phyloP scores from a whole-genome alignment of 2,888 invertebrate genomes.

The Tridacna gigas region DNA sequence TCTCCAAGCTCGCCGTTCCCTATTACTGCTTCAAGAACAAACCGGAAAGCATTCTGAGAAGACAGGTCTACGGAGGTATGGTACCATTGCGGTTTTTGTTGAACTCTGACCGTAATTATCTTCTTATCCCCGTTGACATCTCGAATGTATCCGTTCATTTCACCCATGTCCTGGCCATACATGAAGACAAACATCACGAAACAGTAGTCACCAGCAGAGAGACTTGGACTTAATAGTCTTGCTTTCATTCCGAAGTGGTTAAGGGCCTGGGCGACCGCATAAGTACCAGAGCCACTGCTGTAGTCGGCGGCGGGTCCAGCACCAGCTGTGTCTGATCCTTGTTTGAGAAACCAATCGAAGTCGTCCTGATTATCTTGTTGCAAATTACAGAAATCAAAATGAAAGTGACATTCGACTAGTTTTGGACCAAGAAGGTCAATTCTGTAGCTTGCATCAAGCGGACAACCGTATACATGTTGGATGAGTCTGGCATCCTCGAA shows the following conservation, averaged over 20 bases:
- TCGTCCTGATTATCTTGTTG: constrained; percentile 56
- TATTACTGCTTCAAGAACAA: constrained; percentile 57
- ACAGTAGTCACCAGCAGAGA: constrained; percentile 61
- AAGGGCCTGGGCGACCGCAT: constrained; percentile 54
- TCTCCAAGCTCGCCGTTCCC: constrained; percentile 63
- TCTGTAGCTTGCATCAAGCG: constrained; percentile 48
- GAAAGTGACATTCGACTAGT: constrained; percentile 57
- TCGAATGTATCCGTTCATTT: constrained; percentile 31
- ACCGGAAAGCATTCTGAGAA: constrained; percentile 10
- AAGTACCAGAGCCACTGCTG: constrained; percentile 63
- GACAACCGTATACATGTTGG: constrained; percentile 63
- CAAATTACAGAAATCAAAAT: constrained; percentile 60
- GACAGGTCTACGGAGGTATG: constrained; percentile 29
- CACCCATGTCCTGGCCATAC: constrained; percentile 56
- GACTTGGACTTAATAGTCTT: constrained; percentile 50
- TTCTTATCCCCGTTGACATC: constrained; percentile 26
- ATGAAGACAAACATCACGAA: constrained; percentile 59
- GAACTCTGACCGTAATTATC: constrained; percentile 15
- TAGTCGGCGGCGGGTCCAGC: constrained; percentile 63
- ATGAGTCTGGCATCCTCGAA: constrained; percentile 58
- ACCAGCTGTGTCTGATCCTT: constrained; percentile 47
- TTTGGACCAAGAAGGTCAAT: constrained; percentile 37
- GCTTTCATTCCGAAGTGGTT: constrained; percentile 57
- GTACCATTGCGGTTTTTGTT: constrained; percentile 36
- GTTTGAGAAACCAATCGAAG: constrained; percentile 59